phyloP scores from a whole-genome alignment of 2,888 invertebrate species.

The Ptilodon capucinus region DNA sequence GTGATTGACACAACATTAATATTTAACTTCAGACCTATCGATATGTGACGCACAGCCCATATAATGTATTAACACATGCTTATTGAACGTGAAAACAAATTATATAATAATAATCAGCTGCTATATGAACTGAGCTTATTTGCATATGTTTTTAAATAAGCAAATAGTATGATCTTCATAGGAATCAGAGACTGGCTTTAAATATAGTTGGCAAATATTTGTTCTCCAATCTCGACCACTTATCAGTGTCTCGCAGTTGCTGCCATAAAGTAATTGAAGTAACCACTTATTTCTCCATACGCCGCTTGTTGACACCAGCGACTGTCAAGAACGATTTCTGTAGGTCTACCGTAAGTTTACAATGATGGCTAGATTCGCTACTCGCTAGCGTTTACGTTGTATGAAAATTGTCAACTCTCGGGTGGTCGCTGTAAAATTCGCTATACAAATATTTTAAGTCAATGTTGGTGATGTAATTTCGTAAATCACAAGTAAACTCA shows the following conservation, averaged over 20 bases:
- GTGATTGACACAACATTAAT: conserved; percentile 42
- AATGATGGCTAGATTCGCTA: no score
- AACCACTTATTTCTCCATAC: conserved; percentile 1
- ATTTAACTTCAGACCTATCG: conserved; percentile 34
- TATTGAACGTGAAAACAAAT: not conserved
- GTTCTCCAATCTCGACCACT: conserved; percentile 9
- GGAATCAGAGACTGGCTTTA: not conserved
- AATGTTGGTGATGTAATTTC: no score
- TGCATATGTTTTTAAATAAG: not conserved
- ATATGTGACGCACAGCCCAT: conserved; percentile 12
- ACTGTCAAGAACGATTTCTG: conserved; percentile 14
- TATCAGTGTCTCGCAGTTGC: conserved; percentile 6
- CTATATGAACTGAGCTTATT: no score
- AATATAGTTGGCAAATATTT: conserved; percentile 13
- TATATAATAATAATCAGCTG: not conserved
- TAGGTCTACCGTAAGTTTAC: no score
- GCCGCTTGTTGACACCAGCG: conserved; percentile 7
- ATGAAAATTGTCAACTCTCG: no score
- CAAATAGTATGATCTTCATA: not conserved
- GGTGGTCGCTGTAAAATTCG: no score
- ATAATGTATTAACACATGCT: conserved; percentile 5
- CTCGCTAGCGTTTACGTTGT: no score
- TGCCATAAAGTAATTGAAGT: conserved; percentile 10
- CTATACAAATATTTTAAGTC: no score
- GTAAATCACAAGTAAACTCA: no score